These are phyloP conservation scores for Melanerpes formicivorus DNA, from an alignment of 2,113 vertebrate species.

Conservation along the genomic window DNA sequence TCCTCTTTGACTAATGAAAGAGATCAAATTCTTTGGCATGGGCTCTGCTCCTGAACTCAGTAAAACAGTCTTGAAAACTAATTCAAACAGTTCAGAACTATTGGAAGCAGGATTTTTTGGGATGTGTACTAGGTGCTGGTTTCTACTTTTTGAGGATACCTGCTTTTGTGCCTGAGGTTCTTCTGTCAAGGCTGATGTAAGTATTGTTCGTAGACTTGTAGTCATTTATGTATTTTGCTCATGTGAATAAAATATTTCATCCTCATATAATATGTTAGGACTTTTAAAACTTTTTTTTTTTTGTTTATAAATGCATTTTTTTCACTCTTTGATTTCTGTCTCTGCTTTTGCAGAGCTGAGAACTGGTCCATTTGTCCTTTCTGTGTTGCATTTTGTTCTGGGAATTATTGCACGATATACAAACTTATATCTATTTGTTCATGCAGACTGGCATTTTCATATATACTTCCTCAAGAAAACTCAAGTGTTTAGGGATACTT, in stretches of 20 bases:
- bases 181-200: background rate
- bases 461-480: background rate
- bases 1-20: background rate
- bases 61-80: slow-evolving; percentile 21
- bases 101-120: background rate
- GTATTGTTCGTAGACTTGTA: background rate
- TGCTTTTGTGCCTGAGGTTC: background rate
- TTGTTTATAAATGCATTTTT: background rate
- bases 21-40: slow-evolving; percentile 22
- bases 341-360: background rate
- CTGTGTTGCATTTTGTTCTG: background rate
- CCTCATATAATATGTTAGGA: background rate
- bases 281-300: background rate
- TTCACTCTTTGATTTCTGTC: background rate
- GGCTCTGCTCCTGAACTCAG: background rate
- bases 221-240: background rate
- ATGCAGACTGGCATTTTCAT: background rate
- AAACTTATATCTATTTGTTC: background rate
- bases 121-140: background rate
- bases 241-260: background rate
- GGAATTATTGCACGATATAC: background rate
- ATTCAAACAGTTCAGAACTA: background rate
- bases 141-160: background rate
- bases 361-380: background rate
- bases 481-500: background rate